A percentile compares a stretch with the other conserved stretches of the same genome.
These are phyloP conservation scores for Buphagus erythrorhynchus DNA, from an alignment of 2,797 vertebrate species.

Conservation along the genomic window DNA sequence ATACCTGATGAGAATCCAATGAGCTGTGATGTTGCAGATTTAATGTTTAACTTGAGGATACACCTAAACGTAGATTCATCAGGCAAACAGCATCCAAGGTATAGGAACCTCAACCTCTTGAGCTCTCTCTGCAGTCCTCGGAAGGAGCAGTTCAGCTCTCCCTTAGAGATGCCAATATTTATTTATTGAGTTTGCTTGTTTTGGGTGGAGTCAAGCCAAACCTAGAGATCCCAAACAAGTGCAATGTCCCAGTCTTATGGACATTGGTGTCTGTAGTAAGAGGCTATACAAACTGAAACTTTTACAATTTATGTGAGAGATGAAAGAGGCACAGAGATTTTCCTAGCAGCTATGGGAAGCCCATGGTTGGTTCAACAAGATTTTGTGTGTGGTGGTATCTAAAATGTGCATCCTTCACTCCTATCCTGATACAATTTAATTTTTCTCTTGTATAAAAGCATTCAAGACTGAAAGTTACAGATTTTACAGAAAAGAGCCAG, in stretches of 20 bases:
- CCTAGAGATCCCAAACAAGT: background rate
- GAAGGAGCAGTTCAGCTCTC: background rate
- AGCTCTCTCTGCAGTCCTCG: background rate
- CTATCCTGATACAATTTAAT: background rate
- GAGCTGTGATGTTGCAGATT: background rate
- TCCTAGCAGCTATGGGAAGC: background rate
- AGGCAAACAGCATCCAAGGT: background rate
- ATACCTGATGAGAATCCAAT: background rate
- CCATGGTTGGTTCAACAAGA: background rate
- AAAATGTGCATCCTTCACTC: background rate
- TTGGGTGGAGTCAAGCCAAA: background rate
- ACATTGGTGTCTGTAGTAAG: background rate
- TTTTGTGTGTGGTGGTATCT: background rate
- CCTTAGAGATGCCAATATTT: background rate
- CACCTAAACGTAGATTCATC: background rate
- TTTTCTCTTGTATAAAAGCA: background rate
- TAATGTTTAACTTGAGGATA: background rate
- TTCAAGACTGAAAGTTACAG: background rate
- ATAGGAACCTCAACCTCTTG: background rate
- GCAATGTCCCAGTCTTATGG: background rate
- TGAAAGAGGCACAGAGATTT: background rate
- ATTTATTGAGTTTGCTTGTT: background rate
- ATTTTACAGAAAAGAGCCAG: background rate
- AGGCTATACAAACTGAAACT: background rate
- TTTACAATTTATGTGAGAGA: background rate